Base-by-base conservation (phyloP, 2,113 vertebrate genomes). In the Electrona antarctica region DNA sequence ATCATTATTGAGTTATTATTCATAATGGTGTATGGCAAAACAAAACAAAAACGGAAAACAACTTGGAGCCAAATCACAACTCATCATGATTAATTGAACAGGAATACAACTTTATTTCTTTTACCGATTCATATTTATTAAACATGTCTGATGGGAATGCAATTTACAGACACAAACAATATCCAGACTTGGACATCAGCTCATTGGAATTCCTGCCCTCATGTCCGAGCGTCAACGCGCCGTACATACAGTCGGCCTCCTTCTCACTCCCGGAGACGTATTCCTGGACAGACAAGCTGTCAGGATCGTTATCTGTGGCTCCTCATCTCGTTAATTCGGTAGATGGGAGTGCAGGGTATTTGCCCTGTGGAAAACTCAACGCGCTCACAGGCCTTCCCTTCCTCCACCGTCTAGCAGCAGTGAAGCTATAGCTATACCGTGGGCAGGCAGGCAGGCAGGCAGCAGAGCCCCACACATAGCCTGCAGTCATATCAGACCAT, bases 401-500 rank as follows among this genome's bases (percentile, higher is more conserved):
- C 13, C 47, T 60, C 67, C 10, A 51, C 60, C 48, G 71, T 79
- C 80, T 81, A 41, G n/a, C 56, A 55, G 46, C 8, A 33, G 33
- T 41, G 33, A 41, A 58, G 66, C 33, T 54, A 46, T 41, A 14
- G 33, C 28, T 54, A 13, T 12, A 46, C 41, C 29, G 33, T 47
- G 54, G 66, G 15, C 65, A 67, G 9, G 7, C 45, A 68, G 41
- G 6, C 57, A 60, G 52, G 29, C 84, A 84, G 81, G 72, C 73
- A 15, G 69, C 77, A 79, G 71, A 86, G 87, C 85, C 87, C 82
- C 57, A 51, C 63, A 60, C 60, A 87, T 88, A 85, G 89, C 91
- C 91, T 89, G 79, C 73, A 80, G 90, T 87, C 87, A 91, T 90
- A 89, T 88, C 85, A 91, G 87, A 81, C 80, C 84, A 79, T 79